Base-by-base conservation (phyloP, 2,797 vertebrate species). In the Sus cebifrons region DNA sequence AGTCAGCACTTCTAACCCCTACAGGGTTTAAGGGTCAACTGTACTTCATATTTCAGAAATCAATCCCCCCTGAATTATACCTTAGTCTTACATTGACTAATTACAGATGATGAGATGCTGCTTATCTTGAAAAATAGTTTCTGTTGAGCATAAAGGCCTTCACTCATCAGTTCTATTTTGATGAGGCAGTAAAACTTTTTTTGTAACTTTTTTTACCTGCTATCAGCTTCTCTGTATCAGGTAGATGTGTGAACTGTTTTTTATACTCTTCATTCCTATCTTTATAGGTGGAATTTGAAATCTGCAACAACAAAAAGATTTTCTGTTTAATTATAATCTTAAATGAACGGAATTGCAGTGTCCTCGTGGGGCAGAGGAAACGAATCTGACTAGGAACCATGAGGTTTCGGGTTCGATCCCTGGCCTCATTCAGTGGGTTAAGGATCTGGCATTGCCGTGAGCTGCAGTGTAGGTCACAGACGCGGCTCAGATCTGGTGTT, bases 181-280 rank as follows among this genome's bases (percentile, higher is more conserved):
- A 73, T 86, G 36, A 97, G 23, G 70, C 60, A 77, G 86, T 20
- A 93, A 64, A 92, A 58, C 2, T 49, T 94, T 54, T 54, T 83
- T 49, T 65, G 18, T n/a, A 71, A 40, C 25, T 77, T 86, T 98
- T 29, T 99, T 99, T 98, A 99, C 99, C 99, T 96, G 99, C 98
- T 97, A 99, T 97, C 32, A 99, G 99, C 95, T 97, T 99, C 98
- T 99, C 99, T 0, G 99, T 98, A 83, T 99, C 99, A 0, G 99
- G 99, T 29, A 99, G 96, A 58, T 99, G 99, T 98, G 98, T 99
- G 97, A 99, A 99, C 78, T 99, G 97, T 98, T 98, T 99, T 96
- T 98, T 99, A 96, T 99, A 99, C 97, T 99, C 99, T 3, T 99
- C 99, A 5, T 98, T 98, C 95, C 98, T 99, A 95, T 99, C 99